These are phyloP conservation scores for Cetonia aurata DNA, from an alignment of 2,888 invertebrate species.

Conservation along the genomic window DNA sequence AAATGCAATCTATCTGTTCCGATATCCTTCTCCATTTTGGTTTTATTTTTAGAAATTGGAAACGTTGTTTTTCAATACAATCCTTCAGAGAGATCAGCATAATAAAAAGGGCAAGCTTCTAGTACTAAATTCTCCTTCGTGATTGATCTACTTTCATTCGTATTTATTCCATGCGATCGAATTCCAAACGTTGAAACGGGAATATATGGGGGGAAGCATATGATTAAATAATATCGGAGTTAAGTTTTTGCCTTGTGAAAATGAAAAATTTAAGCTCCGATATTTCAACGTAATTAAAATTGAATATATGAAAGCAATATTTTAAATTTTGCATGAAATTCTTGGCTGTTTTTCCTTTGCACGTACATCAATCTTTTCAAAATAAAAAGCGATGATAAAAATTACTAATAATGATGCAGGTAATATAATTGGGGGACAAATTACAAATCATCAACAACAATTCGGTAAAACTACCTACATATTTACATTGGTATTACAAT, in stretches of 20 bases:
- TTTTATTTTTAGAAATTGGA: constrained; percentile 14
- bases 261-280: neutral
- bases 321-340: neutral
- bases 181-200: neutral
- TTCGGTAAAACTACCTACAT: neutral
- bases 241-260: neutral
- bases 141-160: neutral
- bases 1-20: neutral
- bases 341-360: neutral
- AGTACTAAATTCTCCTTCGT: too few relatives aligned
- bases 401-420: constrained; percentile 1
- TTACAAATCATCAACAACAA: neutral
- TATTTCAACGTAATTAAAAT: neutral
- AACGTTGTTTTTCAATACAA: constrained; percentile 18
- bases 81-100: too few relatives aligned
- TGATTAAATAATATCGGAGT: too few relatives aligned
- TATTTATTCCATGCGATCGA: neutral
- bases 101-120: too few relatives aligned
- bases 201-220: too few relatives aligned
- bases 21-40: neutral
- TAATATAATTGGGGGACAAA: neutral
- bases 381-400: constrained; percentile 1
- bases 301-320: constrained; percentile 2
- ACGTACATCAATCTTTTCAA: neutral
- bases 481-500: neutral